A percentile compares a stretch with the other conserved stretches of the same genome.
phyloP scores from a whole-genome alignment of 2,888 invertebrate species.

The Leptogaster cylindrica region DNA sequence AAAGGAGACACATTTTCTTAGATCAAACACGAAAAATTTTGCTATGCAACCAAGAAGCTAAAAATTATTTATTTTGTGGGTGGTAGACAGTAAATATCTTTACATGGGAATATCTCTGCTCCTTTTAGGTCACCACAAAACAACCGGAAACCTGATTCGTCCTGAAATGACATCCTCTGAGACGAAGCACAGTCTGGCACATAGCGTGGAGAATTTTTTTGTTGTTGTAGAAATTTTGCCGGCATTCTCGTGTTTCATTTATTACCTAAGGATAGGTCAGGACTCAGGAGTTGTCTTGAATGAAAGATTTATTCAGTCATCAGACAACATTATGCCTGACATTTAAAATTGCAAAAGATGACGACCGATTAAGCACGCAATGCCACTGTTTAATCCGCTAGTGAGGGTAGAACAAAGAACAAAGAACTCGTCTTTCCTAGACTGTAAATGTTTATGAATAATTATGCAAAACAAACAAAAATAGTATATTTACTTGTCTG shows the following conservation, averaged over 20 bases:
- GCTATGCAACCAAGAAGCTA: constrained; percentile 24
- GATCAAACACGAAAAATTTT: constrained; percentile 25
- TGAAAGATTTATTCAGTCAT: too few relatives aligned
- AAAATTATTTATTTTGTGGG: constrained; percentile 38
- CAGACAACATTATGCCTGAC: too few relatives aligned
- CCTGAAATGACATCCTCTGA: not conserved
- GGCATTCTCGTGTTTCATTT: not conserved
- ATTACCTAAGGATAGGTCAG: too few relatives aligned
- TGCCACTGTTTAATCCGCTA: too few relatives aligned
- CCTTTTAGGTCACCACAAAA: not conserved
- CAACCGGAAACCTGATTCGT: constrained; percentile 11
- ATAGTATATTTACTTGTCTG: too few relatives aligned
- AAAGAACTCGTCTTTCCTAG: too few relatives aligned
- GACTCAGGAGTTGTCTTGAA: too few relatives aligned
- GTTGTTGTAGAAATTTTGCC: not conserved
- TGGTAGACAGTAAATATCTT: not conserved
- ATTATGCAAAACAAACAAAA: too few relatives aligned
- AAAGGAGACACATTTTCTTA: constrained; percentile 5
- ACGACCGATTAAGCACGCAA: too few relatives aligned
- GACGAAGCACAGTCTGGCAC: not conserved
- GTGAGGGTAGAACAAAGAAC: too few relatives aligned
- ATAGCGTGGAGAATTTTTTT: not conserved
- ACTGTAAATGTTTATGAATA: too few relatives aligned
- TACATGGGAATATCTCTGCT: not conserved
- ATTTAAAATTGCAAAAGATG: too few relatives aligned